Evolutionary conservation across 2,113 vertebrate genomes (phyloP), one percentile per base, ranked within the genome.

Genomic region (Setophaga coronata): DNA sequence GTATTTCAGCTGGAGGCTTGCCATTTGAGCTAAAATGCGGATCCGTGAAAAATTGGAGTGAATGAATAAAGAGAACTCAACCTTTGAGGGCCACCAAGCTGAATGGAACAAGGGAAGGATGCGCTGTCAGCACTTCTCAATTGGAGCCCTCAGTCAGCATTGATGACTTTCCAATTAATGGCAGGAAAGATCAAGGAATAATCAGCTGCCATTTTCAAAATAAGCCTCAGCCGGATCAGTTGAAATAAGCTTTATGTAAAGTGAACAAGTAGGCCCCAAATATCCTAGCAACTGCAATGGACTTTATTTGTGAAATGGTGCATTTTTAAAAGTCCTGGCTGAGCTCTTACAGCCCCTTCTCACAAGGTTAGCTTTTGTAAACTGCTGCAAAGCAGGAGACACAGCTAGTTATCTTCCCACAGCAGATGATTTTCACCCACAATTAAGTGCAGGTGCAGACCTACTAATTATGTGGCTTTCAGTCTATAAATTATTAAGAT

Each of bases 361-460:
- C 61, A 36, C 1, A 3, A 82, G 73, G 73, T 89, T 94, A 74
- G 86, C 51, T 78, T 94, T 89, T 90, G 84, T 91, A 85, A 94
- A 34, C 18, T 2, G 5, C 78, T 53, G 84, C 84, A 74, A 85
- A 90, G 77, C 81, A 77, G 74, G 79, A 87, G 83, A 76, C 14
- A 18, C 7, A 65, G 42, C 51, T 88, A 83, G 48, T 51, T 56
- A n/a, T 54, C 62, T 82, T 84, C 50, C 61, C 61, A 58, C 40
- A 79, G 65, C 48, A 87, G 77, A 73, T 71, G 21, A 82, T 84
- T 95, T 93, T 64, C 53, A 65, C 33, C 61, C 83, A 69, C 71
- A 85, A 85, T 96, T 85, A 95, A 94, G 72, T 20, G 45, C 93
- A 93, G 89, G 87, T 94, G 83, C 83, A 93, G 78, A 67, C 36